These are phyloP conservation scores for Aporophyla lueneburgensis DNA, from an alignment of 2,888 invertebrate genomes.

Conservation along the genomic window DNA sequence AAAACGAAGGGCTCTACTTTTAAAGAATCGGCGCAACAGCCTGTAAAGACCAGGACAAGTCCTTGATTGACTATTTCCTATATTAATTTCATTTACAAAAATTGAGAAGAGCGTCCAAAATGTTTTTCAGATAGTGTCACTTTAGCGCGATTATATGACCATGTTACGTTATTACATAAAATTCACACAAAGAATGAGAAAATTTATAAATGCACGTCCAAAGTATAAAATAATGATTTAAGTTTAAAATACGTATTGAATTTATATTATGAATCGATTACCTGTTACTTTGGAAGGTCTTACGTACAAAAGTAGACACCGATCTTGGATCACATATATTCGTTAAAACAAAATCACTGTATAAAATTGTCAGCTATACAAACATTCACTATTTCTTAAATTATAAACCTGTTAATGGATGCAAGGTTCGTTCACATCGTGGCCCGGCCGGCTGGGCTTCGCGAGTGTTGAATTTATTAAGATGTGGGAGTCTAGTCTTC, in stretches of 20 bases:
- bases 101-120: neutral
- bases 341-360: conserved; percentile 42
- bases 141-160: conserved; percentile 23
- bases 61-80: conserved; percentile 8
- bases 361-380: conserved; percentile 26
- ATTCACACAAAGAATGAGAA: conserved; percentile 24
- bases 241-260: conserved; percentile 23
- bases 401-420: conserved; percentile 39
- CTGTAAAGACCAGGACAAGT: neutral
- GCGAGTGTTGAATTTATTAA: conserved; percentile 36
- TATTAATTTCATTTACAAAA: neutral
- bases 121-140: neutral
- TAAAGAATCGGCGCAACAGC: conserved; percentile 9
- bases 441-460: conserved; percentile 33
- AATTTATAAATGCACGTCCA: conserved; percentile 25
- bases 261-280: conserved; percentile 50
- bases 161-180: conserved; percentile 26
- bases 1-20: conserved; percentile 8
- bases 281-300: conserved; percentile 69
- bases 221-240: conserved; percentile 26
- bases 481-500: conserved; percentile 42
- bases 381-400: conserved; percentile 55
- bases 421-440: conserved; percentile 39
- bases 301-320: conserved; percentile 50
- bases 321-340: conserved; percentile 42